Percentiles rank a stretch among this genome's conserved stretches.
Conservation (phyloP, 1,140 invertebrate species). For the Halictus rubicundus region DNA sequence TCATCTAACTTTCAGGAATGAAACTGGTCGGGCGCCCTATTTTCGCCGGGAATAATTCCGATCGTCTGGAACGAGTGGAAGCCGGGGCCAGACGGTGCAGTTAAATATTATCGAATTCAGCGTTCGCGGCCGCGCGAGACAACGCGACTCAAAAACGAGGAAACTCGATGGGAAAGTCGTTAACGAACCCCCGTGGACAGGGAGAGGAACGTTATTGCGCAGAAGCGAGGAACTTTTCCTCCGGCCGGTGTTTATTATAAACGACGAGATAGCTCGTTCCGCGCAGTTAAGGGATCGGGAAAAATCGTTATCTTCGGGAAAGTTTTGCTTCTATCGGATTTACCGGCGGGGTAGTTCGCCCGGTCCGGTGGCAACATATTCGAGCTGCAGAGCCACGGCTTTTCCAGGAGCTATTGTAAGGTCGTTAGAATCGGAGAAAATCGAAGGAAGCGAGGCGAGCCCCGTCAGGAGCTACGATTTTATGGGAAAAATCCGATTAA, state of each 20-base stretch:
- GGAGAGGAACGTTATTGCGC: constrained; percentile 27
- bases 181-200: constrained; percentile 25
- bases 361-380: neutral
- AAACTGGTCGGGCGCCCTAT: neutral
- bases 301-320: constrained; percentile 43
- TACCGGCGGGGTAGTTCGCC: neutral
- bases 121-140: neutral
- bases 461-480: constrained; percentile 56
- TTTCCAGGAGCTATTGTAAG: constrained; percentile 44
- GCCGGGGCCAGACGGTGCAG: neutral
- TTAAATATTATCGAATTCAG: constrained; percentile 11
- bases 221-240: constrained; percentile 15
- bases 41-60: neutral
- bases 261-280: constrained; percentile 38
- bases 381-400: constrained; percentile 27
- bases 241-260: constrained; percentile 46
- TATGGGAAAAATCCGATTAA: constrained; percentile 64
- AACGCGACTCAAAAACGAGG: constrained; percentile 26
- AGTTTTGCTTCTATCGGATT: constrained; percentile 37
- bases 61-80: neutral
- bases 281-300: neutral
- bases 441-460: constrained; percentile 36
- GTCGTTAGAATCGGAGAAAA: constrained; percentile 49
- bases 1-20: no score
- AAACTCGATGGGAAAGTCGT: constrained; percentile 40